Base-by-base conservation (phyloP, 2,888 invertebrate species). In the Dromius quadrimaculatus region DNA sequence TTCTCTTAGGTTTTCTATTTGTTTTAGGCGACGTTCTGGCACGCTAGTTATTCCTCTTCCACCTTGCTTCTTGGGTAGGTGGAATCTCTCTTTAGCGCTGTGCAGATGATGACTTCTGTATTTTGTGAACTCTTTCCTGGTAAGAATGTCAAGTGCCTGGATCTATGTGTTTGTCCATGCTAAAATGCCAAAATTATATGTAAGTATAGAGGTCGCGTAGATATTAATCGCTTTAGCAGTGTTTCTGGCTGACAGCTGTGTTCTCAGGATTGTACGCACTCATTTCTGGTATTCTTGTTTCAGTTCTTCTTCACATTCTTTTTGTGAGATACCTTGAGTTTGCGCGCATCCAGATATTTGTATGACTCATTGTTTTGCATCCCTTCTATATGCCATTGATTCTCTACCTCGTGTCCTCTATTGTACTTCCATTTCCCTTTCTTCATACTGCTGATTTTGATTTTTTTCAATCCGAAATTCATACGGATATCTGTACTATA, bases 401-500 rank as follows among this genome's bases (percentile, higher is more conserved):
- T 72, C 71, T 63, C 71, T 72, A 47, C 54, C 9, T 63, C 41
- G 19, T 17, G 1, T 34, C 71, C 64, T 36, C 8, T n/a, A 34
- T 68, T 34, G 50, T 64, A 15, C n/a, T 0, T 47, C 71, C 64
- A 64, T 22, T 59, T 64, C 15, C 72, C 71, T 13, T 43, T 68
- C 23, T 17, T 38, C 36, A 66, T 64, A 36, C 59, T 59, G 17
- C 61, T 66, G 3, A 65, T 66, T 32, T 59, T 54, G 65, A 73
- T 74, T 61, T 74, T 73, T 1, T 74, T 72, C 15, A 73, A 20
- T 9, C 74, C 74, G 50, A 73, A 73, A 20, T 68, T 34, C 73
- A 73, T 74, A 1, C 43, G 15, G n/a, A 72, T 72, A 50, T 74
- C 72, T 0, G 62, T 57, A 36, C 69, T 73, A 22, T 73, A 72